Evolutionary conservation across 1,140 invertebrate species (phyloP).

Genomic region (Ridgeia piscesae): DNA sequence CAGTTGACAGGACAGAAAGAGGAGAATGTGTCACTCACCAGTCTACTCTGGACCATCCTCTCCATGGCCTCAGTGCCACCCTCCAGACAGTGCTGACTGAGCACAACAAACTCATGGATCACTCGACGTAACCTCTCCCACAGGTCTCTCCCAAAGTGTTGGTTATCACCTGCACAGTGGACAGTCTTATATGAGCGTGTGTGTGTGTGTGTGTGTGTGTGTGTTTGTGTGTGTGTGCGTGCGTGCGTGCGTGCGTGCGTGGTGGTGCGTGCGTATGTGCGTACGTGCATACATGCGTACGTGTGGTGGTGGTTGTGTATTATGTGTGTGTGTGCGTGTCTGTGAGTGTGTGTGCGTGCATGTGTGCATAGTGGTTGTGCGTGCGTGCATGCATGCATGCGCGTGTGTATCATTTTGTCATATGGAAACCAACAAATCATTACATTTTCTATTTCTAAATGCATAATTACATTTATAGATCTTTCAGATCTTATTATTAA

Average conservation of each 20-base stretch:
- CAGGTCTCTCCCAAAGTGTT: conserved; percentile 37
- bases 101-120: conserved; percentile 48
- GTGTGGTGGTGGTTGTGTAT: neutral
- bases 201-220: conserved; percentile 23
- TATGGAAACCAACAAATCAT: neutral
- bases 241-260: neutral
- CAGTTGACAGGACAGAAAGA: neutral
- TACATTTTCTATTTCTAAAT: neutral
- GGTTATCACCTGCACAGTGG: conserved; percentile 30
- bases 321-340: too few relatives aligned
- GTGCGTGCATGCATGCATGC: neutral
- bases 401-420: neutral
- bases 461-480: neutral
- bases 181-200: conserved; percentile 22
- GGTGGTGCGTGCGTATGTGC: neutral
- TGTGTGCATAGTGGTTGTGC: neutral
- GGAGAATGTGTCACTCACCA: conserved; percentile 48
- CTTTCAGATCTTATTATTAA: neutral
- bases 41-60: conserved; percentile 47
- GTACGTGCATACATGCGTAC: neutral
- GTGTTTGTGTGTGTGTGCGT: neutral
- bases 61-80: conserved; percentile 53
- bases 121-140: conserved; percentile 34
- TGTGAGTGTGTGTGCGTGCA: conserved; percentile 24
- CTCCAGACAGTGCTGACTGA: conserved; percentile 52